These are phyloP conservation scores for Anoplolepis gracilipes DNA, from an alignment of 1,140 invertebrate species.

Conservation along the genomic window DNA sequence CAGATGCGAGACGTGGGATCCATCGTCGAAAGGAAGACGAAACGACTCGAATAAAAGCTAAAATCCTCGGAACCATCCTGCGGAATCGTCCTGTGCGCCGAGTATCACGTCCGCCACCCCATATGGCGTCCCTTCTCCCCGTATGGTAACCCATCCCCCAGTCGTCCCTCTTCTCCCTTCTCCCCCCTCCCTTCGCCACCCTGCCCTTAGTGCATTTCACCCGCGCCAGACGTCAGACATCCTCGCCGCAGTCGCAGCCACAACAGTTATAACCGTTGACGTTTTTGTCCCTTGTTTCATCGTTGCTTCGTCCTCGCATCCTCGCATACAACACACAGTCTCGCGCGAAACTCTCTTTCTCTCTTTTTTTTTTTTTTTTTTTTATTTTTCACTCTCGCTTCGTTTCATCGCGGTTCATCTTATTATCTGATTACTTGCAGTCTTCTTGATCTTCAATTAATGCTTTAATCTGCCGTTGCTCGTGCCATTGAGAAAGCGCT, in stretches of 20 bases:
- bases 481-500: conserved; percentile 36
- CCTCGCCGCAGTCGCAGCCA: conserved; percentile 60
- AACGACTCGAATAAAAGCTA: conserved; percentile 68
- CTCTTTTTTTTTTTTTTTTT: background rate
- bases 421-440: conserved; percentile 30
- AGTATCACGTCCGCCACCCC: conserved; percentile 70
- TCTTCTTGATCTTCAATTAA: conserved; percentile 37
- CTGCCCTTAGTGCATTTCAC: conserved; percentile 49
- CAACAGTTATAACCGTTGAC: conserved; percentile 62
- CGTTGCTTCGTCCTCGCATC: conserved; percentile 59
- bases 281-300: conserved; percentile 75
- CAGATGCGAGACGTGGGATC: conserved; percentile 39
- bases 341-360: conserved; percentile 14
- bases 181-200: background rate
- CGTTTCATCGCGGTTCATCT: conserved; percentile 5
- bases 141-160: background rate
- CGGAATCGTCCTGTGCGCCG: conserved; percentile 67
- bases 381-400: background rate
- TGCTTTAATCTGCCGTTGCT: conserved; percentile 16
- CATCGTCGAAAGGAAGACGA: conserved; percentile 69
- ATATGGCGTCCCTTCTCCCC: background rate
- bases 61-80: conserved; percentile 58
- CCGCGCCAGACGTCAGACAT: conserved; percentile 58
- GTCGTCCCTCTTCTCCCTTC: background rate
- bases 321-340: conserved; percentile 24